Evolutionary conservation across 2,113 vertebrate genomes (phyloP).

Genomic region (Sturnus vulgaris): DNA sequence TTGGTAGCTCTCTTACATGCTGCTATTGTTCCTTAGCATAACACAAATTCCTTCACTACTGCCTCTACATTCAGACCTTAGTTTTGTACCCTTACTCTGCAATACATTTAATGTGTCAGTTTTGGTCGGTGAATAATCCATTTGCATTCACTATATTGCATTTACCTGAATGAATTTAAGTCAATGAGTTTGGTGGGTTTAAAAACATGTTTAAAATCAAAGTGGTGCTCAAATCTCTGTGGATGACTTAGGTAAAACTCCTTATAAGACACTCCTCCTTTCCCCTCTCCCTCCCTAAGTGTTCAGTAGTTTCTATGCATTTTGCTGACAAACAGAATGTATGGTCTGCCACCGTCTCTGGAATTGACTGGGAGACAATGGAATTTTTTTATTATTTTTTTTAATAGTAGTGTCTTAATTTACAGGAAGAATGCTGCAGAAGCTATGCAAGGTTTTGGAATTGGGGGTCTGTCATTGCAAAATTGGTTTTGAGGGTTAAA

Average conservation of each 20-base stretch:
- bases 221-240: not conserved
- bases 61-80: not conserved
- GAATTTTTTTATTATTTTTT: not conserved
- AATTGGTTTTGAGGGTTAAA: not conserved
- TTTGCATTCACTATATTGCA: not conserved
- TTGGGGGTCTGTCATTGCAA: not conserved
- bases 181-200: not conserved
- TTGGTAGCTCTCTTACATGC: not conserved
- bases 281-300: not conserved
- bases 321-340: not conserved
- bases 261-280: not conserved
- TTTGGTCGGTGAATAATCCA: not conserved
- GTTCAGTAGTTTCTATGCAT: not conserved
- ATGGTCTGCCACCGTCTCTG: not conserved
- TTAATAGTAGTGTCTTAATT: not conserved
- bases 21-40: not conserved
- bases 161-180: not conserved
- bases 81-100: not conserved
- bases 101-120: not conserved
- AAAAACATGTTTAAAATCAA: not conserved
- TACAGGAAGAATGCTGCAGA: not conserved
- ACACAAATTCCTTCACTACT: not conserved
- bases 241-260: not conserved
- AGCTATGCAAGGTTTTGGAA: not conserved
- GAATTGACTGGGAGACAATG: not conserved